Percentiles rank a stretch among this genome's conserved stretches.
These are phyloP conservation scores for Poeciliopsis retropinna DNA, from an alignment of 2,113 vertebrate genomes.

Conservation along the genomic window DNA sequence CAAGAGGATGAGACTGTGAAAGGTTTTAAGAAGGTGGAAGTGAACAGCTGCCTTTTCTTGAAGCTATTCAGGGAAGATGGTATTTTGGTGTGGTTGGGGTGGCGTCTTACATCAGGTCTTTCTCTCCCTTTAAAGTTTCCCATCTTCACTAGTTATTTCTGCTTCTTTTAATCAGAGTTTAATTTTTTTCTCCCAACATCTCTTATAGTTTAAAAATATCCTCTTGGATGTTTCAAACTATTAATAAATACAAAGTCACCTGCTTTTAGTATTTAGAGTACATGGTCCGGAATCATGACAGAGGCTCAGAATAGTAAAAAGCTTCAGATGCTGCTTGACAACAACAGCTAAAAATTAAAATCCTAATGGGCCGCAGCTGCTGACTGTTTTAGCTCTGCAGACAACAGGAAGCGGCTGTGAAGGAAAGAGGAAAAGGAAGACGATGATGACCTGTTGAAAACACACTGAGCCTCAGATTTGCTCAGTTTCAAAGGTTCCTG, in stretches of 20 bases:
- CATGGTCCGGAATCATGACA: constrained; percentile 12
- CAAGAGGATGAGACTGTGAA: constrained; percentile 28
- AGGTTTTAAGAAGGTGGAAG: constrained; percentile 27
- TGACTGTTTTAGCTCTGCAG: constrained; percentile 39
- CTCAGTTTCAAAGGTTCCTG: constrained; percentile 6
- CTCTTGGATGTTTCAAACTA: not conserved
- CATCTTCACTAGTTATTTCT: not conserved
- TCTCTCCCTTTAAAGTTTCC: not conserved
- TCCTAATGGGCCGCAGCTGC: constrained; percentile 38
- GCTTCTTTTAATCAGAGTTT: not conserved
- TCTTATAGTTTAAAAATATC: not conserved
- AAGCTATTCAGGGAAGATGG: constrained; percentile 31
- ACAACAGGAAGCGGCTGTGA: constrained; percentile 42
- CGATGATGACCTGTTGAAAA: constrained; percentile 2
- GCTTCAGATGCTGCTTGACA: constrained; percentile 49
- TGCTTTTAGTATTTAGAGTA: not conserved
- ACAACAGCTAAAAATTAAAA: constrained; percentile 45
- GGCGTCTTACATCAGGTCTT: not conserved
- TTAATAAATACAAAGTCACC: constrained; percentile 11
- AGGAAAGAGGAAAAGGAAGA: constrained; percentile 27
- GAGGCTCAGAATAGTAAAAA: constrained; percentile 38
- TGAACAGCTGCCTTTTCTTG: constrained; percentile 7
- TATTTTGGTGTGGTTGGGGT: constrained; percentile 30
- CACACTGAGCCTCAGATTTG: not conserved
- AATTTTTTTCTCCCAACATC: not conserved